Evolutionary conservation across 2,888 invertebrate species (phyloP).

Genomic region (Callosobruchus maculatus): DNA sequence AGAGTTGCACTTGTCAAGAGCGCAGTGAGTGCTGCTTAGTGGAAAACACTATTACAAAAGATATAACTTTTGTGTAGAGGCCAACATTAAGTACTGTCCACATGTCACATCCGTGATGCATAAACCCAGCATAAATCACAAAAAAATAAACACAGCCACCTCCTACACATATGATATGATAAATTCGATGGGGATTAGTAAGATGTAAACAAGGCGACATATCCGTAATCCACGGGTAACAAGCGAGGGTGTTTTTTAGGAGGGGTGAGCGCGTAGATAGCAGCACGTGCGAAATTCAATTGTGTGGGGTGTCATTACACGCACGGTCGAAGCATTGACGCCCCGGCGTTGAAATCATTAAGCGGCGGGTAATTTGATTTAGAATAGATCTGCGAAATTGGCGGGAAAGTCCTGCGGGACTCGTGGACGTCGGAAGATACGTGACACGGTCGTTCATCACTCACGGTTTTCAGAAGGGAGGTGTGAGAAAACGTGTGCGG

Average conservation of each 20-base stretch:
- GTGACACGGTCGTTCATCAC: neutral
- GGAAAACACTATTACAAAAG: too few species aligned
- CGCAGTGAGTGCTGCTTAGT: too few species aligned
- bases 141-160: neutral
- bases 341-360: neutral
- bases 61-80: too few species aligned
- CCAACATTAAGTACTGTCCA: too few species aligned
- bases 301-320: constrained; percentile 1
- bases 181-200: constrained; percentile 1
- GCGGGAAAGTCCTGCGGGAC: neutral
- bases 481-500: neutral
- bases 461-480: neutral
- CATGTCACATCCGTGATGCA: neutral
- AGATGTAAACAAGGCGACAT: neutral
- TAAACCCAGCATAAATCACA: neutral
- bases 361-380: neutral
- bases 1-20: too few species aligned
- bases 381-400: neutral
- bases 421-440: neutral
- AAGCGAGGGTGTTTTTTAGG: neutral
- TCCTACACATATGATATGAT: neutral
- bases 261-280: neutral
- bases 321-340: neutral
- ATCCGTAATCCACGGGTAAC: neutral
- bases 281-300: constrained; percentile 2